Evolutionary conservation across 2,888 invertebrate genomes (phyloP), one percentile per base, ranked within the genome.

Genomic region (Brenthis hecate): DNA sequence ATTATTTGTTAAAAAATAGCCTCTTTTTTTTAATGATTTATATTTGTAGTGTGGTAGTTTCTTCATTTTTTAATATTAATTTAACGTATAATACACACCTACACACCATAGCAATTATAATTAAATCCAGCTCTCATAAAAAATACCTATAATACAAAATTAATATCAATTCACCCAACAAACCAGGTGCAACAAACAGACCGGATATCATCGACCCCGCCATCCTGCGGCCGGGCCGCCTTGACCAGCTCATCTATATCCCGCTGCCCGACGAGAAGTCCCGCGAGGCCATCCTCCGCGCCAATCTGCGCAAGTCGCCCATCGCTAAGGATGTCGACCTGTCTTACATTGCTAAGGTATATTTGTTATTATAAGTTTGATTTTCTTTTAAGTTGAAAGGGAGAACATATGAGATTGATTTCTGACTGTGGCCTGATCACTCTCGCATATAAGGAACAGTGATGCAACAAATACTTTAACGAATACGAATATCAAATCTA

Each of bases 211-310:
- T 99, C 88, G 99, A 99, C 94, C 98, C 99, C 69, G 99, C 99
- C 69, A 99, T 99, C 86, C 94, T 99, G 76, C 96, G 99, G 86
- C 99, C 99, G 32, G 99, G 99, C 28, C 97, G 99, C 84, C 94
- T 99, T 70, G 99, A 99, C 95, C 99, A 99, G 92, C 94, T 99
- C 76, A 99, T 99, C 90, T 99, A 99, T 94, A 99, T 99, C 94
- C 99, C 99, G 81, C 94, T 99, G 88, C 99, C 99, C 36, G 99
- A 99, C 92, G 99, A 99, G 83, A 98, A 98, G 89, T 99, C 99
- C 0, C 96, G 99, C 79, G 97, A 98, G 89, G 96, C 97, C 73
- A 99, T 99, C 85, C 96, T 99, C 83, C 97, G 96, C 87, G 98
- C 99, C 66, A 98, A 98, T 88, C 94, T 99, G 78, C 95, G 99